Base-by-base conservation (phyloP, 2,888 invertebrate species). In the Endotricha flammealis region DNA sequence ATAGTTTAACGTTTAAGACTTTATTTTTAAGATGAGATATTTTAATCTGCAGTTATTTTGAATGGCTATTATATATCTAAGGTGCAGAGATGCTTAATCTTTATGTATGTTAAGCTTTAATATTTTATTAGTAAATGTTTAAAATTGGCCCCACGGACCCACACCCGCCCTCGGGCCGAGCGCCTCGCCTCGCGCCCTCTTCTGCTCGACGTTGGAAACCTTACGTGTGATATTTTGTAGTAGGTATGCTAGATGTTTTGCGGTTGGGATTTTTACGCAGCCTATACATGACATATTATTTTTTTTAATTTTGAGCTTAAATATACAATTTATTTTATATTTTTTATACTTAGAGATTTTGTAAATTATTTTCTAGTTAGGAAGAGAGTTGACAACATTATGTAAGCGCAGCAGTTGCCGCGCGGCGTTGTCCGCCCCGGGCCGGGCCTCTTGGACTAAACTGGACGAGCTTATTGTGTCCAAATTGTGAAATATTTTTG, bases 91-190 rank as follows among this genome's bases (percentile, higher is more conserved):
- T 85, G 86, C 86, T 86, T 85, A 83, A 82, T 83, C 83, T 86
- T 86, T 86, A 86, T 86, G 80, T 86, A 86, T 86, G 86, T 86
- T 86, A 86, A 86, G 85, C 86, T 86, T 85, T 86, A 85, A 86
- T 85, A 86, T 86, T 86, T 86, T 86, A 86, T 86, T 86, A 86
- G 81, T 85, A 76, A 85, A 86, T 86, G 80, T 85, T 81, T 82
- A 81, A 78, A 73, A 74, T 71, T 78, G 64, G 75, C 75, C 81
- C 79, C 44, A 68, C 68, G 69, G 51, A 43, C n/a, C 59, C 57
- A 47, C 66, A 51, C 58, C 60, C 64, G 61, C 55, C 57, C 69
- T 53, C 62, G 57, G 59, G 58, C 60, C 46, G 52, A 40, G 44
- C 42, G 41, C 30, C 32, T 41, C 44, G 47, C 49, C 48, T 53